Conservation (phyloP, 2,113 vertebrate genomes). For the Xenus cinereus region DNA sequence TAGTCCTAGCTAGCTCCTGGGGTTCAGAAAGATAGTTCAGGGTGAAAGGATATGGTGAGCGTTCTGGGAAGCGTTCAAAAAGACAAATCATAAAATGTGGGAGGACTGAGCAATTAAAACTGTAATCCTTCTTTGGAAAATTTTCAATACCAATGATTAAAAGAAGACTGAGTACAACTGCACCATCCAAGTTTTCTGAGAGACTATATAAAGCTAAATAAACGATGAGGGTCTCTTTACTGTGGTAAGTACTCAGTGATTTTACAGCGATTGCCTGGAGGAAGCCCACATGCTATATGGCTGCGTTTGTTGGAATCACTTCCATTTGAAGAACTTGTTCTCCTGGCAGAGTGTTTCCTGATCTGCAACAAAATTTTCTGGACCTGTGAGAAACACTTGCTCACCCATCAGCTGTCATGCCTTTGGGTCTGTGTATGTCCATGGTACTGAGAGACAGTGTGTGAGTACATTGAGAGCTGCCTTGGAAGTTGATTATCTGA, state of each 20-base stretch:
- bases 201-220: background rate
- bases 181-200: background rate
- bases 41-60: background rate
- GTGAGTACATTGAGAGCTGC: background rate
- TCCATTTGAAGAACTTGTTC: background rate
- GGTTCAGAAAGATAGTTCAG: background rate
- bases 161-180: background rate
- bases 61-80: background rate
- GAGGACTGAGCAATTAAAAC: background rate
- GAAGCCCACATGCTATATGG: background rate
- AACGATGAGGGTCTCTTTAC: background rate
- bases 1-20: background rate
- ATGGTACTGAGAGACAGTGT: background rate
- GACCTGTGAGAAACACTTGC: background rate
- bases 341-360: background rate
- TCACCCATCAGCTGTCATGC: background rate
- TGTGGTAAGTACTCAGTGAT: background rate
- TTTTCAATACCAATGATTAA: background rate
- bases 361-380: background rate
- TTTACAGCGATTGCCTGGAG: background rate
- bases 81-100: accelerated
- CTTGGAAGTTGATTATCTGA: background rate
- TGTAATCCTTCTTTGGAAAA: background rate
- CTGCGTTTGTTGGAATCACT: background rate
- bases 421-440: background rate